Percentiles rank a stretch among this genome's conserved stretches.
These are phyloP conservation scores for Silurus aristotelis DNA, from an alignment of 2,797 vertebrate genomes.

Conservation along the genomic window DNA sequence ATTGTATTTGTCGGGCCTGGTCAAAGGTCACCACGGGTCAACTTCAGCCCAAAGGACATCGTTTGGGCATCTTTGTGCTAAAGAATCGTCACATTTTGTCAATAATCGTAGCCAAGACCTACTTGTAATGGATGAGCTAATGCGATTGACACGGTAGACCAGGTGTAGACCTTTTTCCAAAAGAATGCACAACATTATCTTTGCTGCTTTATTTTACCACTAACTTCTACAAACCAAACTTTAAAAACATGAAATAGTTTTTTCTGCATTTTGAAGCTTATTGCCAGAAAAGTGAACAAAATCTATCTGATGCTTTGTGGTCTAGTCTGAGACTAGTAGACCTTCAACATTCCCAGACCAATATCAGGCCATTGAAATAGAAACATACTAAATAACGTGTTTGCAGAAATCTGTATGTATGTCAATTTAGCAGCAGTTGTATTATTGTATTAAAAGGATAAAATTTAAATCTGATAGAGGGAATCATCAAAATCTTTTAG, in stretches of 20 bases:
- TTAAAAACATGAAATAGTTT: neutral
- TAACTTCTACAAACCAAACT: neutral
- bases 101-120: neutral
- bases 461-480: neutral
- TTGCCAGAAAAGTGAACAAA: neutral
- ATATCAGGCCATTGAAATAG: neutral
- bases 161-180: neutral
- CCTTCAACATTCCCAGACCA: neutral
- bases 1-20: too few relatives aligned
- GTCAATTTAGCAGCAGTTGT: neutral
- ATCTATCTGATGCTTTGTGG: neutral
- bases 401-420: neutral
- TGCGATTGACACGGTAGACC: neutral
- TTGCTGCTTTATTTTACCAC: neutral
- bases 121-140: neutral
- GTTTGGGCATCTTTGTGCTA: too few relatives aligned
- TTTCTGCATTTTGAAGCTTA: neutral
- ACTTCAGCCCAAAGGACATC: too few relatives aligned
- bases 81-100: neutral
- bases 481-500: neutral
- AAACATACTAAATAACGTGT: neutral
- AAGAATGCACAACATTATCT: neutral
- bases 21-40: too few relatives aligned
- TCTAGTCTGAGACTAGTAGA: neutral
- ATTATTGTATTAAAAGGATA: neutral